Base-by-base conservation (phyloP, 30 jellyfish, hydroid and myxozoan species). In the Calvadosia cruxmelitensis region DNA sequence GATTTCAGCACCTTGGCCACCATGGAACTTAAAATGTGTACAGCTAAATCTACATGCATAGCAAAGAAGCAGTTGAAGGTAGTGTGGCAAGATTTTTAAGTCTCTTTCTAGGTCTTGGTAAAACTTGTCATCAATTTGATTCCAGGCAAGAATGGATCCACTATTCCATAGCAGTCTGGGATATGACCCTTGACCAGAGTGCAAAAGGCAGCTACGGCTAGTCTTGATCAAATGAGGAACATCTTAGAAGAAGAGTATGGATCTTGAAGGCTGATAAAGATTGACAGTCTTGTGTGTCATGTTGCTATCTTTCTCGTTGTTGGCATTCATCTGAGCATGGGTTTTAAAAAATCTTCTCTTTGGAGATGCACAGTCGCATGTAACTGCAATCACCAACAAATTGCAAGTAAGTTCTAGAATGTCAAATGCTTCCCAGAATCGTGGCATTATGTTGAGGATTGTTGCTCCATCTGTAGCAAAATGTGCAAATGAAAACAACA, bases 391-490 rank as follows among this genome's bases (percentile, higher is more conserved):
- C 1, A 73, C 84, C 31, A 29, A 33, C 29, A 73, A 63, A 20
- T 63, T 63, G 68, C 84, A 73, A 53, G 78, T 3, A 20, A 62
- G 42, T 42, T 73, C 85, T 2, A 70, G 79, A 31, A 79, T 53
- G 33, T 50, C 26, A 62, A 78, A 70, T 3, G 83, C 76, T 53
- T 78, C 65, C 92, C 92, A 74, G 48, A 82, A 74, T 49, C 74
- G 23, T 50, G 84, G 84, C 50, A 82, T 70, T 49, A 82, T 74
- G 30, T 74, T 68, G 3, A 57, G 23, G 2, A 32, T 27, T 50
- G 76, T 74, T 7, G 36, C 49, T 0, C 75, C 50, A 35, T 86
- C 72, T 20, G 93, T 79, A 33, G 94, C 91, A 67, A 81, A 81
- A 49, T 81, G 57, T 15, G 91, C 94, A 51, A 81, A 50, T 28